These are phyloP conservation scores for Pomatorhinus ruficollis DNA, from an alignment of 2,113 vertebrate genomes.

Conservation along the genomic window DNA sequence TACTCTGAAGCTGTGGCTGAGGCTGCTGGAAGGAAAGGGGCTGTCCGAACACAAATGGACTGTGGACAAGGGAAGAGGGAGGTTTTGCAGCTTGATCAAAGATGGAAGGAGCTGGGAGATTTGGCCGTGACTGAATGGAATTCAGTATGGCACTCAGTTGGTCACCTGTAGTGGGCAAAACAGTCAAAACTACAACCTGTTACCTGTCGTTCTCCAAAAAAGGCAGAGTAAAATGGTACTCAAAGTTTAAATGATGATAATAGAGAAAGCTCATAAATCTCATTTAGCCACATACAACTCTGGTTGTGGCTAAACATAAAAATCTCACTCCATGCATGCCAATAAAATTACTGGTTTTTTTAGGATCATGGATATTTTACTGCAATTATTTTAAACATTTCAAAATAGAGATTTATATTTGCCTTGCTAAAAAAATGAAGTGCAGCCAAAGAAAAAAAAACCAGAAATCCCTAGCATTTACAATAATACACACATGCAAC, in stretches of 20 bases:
- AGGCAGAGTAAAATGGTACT: slow-evolving; percentile 66
- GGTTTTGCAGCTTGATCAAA: slow-evolving; percentile 99
- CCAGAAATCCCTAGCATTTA: slow-evolving; percentile 11
- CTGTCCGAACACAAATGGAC: slow-evolving; percentile 99
- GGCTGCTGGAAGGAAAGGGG: slow-evolving; percentile 98
- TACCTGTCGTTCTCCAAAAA: slow-evolving; percentile 78
- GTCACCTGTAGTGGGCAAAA: slow-evolving; percentile 99
- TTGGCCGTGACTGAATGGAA: slow-evolving; percentile 99
- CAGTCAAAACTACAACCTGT: slow-evolving; percentile 96
- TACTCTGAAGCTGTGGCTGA: slow-evolving; percentile 99
- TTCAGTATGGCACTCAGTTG: slow-evolving; percentile 99
- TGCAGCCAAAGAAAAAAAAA: slow-evolving; percentile 30
- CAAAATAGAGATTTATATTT: neutral
- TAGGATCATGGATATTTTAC: neutral
- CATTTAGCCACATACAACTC: neutral
- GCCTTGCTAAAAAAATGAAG: slow-evolving; percentile 37
- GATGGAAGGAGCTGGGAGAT: slow-evolving; percentile 97
- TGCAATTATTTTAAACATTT: neutral
- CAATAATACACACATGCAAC: slow-evolving; percentile 41
- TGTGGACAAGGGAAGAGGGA: slow-evolving; percentile 98
- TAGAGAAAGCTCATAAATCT: neutral
- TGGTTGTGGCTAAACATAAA: slow-evolving; percentile 13
- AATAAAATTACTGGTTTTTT: neutral
- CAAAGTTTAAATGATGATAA: slow-evolving; percentile 46
- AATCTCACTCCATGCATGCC: neutral